These are phyloP conservation scores for Achlya flavicornis DNA, from an alignment of 2,888 invertebrate genomes.

Conservation along the genomic window DNA sequence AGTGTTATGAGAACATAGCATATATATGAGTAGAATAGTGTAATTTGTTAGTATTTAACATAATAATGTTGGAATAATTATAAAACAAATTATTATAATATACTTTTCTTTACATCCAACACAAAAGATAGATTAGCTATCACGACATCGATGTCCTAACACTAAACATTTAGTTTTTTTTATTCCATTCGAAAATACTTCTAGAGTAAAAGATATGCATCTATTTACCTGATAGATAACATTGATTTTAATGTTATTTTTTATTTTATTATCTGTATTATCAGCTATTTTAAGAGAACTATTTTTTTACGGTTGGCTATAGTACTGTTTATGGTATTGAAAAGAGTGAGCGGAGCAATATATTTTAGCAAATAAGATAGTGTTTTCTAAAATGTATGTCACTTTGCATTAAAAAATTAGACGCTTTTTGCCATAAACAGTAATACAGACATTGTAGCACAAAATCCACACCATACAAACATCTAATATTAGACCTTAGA, in stretches of 20 bases:
- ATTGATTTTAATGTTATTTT: conserved; percentile 54
- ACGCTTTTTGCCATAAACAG: conserved; percentile 51
- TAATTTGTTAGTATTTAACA: conserved; percentile 42
- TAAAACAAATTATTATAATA: conserved; percentile 29
- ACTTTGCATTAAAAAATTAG: conserved; percentile 1
- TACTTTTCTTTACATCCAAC: conserved; percentile 49
- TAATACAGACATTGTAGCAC: conserved; percentile 57
- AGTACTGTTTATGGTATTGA: conserved; percentile 63
- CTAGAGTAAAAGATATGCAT: conserved; percentile 83
- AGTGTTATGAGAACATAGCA: conserved; percentile 16
- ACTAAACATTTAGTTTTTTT: conserved; percentile 69
- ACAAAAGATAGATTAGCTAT: conserved; percentile 67
- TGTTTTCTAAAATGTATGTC: conserved; percentile 12
- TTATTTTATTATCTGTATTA: conserved; percentile 33
- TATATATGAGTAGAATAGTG: conserved; percentile 39
- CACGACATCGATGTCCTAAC: conserved; percentile 78
- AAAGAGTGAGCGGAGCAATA: conserved; percentile 25
- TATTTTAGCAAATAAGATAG: conserved; percentile 33
- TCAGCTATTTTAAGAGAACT: conserved; percentile 66
- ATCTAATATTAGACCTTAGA: conserved; percentile 61
- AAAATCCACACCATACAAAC: conserved; percentile 66
- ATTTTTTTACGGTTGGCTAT: conserved; percentile 57
- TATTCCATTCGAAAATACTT: conserved; percentile 73
- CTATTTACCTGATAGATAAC: conserved; percentile 81
- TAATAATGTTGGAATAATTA: conserved; percentile 19